phyloP scores from a whole-genome alignment of 2,888 invertebrate species.

The Coelogynopora nodosa region DNA sequence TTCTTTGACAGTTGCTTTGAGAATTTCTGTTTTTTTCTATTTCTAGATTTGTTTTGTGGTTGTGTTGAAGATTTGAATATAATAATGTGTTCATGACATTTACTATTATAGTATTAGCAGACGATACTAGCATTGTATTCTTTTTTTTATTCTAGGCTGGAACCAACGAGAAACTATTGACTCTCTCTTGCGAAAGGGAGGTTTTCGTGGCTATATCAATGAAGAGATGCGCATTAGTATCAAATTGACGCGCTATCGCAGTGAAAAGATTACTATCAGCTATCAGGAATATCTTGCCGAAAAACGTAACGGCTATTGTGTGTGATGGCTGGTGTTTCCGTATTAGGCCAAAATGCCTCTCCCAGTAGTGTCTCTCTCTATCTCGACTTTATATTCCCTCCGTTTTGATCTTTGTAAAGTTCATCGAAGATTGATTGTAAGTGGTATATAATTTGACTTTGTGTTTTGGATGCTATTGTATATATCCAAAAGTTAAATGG shows the following conservation, averaged over 20 bases:
- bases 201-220: conserved; percentile 73
- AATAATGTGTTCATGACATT: too few species aligned
- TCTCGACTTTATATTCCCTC: neutral
- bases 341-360: neutral
- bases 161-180: conserved; percentile 97
- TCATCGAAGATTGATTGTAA: too few species aligned
- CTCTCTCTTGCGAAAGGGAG: conserved; percentile 90
- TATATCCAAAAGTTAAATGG: too few species aligned
- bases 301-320: conserved; percentile 49
- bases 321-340: neutral
- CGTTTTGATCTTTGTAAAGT: too few species aligned
- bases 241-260: conserved; percentile 90
- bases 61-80: too few species aligned
- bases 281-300: conserved; percentile 58
- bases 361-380: neutral
- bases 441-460: too few species aligned
- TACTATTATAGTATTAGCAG: too few species aligned
- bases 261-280: conserved; percentile 75
- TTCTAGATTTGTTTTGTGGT: too few species aligned
- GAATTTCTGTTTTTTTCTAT: too few species aligned
- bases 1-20: too few species aligned
- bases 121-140: too few species aligned
- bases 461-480: too few species aligned
- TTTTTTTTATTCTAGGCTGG: conserved; percentile 73
- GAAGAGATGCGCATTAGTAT: conserved; percentile 52